Evolutionary conservation across 2,888 invertebrate genomes (phyloP), one percentile per base, ranked within the genome.

Genomic region (Nephrotoma appendiculata): DNA sequence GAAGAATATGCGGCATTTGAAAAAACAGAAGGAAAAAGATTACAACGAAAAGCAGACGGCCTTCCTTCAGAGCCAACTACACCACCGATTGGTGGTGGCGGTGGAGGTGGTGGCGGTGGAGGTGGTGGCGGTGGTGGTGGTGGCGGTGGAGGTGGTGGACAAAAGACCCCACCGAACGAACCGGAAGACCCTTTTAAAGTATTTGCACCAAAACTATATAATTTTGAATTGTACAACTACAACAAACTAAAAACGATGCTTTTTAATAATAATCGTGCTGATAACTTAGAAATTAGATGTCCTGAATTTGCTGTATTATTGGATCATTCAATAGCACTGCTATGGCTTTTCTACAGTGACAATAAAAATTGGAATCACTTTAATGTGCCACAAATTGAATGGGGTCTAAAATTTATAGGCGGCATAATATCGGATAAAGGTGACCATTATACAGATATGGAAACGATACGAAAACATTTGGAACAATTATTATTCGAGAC

Each of bases 251-350:
- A 19, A 71, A 71, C 31, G 31, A 71, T 71, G 71, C 71, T 71
- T 31, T 71, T 31, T 71, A 31, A 6, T 9, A 71, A 71, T 71
- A 71, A 19, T 3, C 9, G 7, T 2, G 12, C 71, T 3, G 86
- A 45, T 12, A 86, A 45, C 42, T 45, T 87, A 31, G 12, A 86
- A n/a, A 87, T 87, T 6, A 57, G 86, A 84, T 89, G 89, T 86
- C 89, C 89, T 3, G 87, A 87, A 2, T 89, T 88, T 85, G 86
- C 88, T 86, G 86, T 88, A 42, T 83, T 89, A 5, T 85, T 89
- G 15, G 89, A 89, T 87, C 89, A 89, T 86, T 85, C 87, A 15
- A 86, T 89, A 2, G 89, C 89, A 7, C 87, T 89, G 7, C 86
- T 89, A 1, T 89, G 89, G 88, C 84, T 87, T 6, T 85, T 88